Evolutionary conservation across 2,113 vertebrate species (phyloP).

Genomic region (Syrmaticus mikado): DNA sequence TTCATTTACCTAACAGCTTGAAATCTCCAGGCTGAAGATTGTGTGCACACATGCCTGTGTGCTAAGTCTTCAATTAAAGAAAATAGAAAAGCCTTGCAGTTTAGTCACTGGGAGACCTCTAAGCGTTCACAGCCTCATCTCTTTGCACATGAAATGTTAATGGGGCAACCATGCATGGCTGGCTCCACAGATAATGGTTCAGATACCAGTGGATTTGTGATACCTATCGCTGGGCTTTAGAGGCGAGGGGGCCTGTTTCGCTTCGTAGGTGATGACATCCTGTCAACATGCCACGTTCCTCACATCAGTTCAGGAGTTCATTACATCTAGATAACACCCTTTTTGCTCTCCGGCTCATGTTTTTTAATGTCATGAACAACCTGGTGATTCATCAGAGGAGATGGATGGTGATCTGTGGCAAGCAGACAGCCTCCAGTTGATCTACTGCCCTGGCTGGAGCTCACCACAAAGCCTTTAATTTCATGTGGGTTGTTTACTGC

Average conservation of each 20-base stretch:
- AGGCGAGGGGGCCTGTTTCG: not conserved
- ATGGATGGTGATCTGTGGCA: constrained; percentile 41
- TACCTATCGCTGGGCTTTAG: not conserved
- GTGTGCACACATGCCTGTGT: not conserved
- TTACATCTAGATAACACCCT: constrained; percentile 49
- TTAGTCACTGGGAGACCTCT: not conserved
- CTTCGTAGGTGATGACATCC: constrained; percentile 41
- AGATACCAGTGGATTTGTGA: not conserved
- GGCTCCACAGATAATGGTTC: not conserved
- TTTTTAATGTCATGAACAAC: constrained; percentile 57
- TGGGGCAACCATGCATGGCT: not conserved
- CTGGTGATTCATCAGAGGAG: constrained; percentile 42
- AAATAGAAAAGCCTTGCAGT: constrained; percentile 39
- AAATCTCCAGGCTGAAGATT: constrained; percentile 21
- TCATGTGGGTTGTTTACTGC: constrained; percentile 16
- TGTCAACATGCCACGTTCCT: constrained; percentile 33
- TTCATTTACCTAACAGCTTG: constrained; percentile 63
- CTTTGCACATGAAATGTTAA: not conserved
- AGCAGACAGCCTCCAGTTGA: constrained; percentile 53
- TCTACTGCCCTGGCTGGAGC: not conserved
- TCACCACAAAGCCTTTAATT: constrained; percentile 21
- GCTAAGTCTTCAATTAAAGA: constrained; percentile 35
- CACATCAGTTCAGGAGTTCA: constrained; percentile 67
- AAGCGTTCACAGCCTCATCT: not conserved
- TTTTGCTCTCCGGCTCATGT: constrained; percentile 51